Percentiles rank a stretch among this genome's conserved stretches.
These are phyloP conservation scores for Lepetodrilus schrolli DNA, from an alignment of 2,888 invertebrate genomes.

Conservation along the genomic window DNA sequence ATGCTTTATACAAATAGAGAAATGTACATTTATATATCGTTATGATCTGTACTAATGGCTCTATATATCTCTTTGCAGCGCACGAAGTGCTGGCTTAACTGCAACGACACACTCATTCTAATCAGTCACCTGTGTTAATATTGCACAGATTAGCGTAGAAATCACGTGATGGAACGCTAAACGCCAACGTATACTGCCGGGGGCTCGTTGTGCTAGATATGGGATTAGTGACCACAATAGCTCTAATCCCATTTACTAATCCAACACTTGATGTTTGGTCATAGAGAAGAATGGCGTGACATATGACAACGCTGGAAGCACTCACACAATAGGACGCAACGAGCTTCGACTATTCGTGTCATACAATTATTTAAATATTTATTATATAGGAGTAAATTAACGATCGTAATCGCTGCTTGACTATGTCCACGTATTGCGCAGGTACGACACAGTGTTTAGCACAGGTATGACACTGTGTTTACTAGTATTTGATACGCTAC, in stretches of 20 bases:
- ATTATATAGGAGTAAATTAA: conserved; percentile 7
- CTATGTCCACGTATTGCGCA: not conserved
- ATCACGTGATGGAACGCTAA: not conserved
- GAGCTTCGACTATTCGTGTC: not conserved
- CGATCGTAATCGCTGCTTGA: conserved; percentile 4
- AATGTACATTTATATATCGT: too few species aligned
- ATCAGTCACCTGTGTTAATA: conserved; percentile 1
- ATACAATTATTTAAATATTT: not conserved
- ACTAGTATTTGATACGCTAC: too few species aligned
- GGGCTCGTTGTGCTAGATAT: too few species aligned
- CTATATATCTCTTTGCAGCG: too few species aligned
- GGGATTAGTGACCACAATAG: not conserved
- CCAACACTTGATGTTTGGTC: not conserved
- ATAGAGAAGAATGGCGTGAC: not conserved
- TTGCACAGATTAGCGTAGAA: not conserved
- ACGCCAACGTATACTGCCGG: not conserved
- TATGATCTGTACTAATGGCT: too few species aligned
- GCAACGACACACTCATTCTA: too few species aligned
- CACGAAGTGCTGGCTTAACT: too few species aligned
- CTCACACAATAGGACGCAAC: not conserved
- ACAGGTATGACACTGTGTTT: not conserved
- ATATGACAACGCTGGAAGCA: not conserved
- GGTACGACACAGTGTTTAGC: conserved; percentile 9
- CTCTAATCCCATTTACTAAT: conserved; percentile 7
- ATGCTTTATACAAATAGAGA: too few species aligned